Evolutionary conservation across 1,140 invertebrate genomes (phyloP), one percentile per base, ranked within the genome.

Genomic region (Leptonema lineaticorne): DNA sequence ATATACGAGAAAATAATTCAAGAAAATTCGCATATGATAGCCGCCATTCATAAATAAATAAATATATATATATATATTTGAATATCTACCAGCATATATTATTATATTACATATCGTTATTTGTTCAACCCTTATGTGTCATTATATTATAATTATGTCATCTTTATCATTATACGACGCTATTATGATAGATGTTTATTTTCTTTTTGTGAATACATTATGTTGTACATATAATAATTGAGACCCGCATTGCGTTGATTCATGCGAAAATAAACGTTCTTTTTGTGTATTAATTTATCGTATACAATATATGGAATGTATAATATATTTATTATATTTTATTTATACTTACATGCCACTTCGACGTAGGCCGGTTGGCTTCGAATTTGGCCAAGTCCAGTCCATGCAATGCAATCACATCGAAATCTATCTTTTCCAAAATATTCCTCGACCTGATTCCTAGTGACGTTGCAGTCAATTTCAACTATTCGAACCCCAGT

Each of bases 391-490:
- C 79, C 90, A 1, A 24, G 14, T 67, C 85, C 79, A 64, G 88
- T 87, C 91, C 92, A 94, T 0, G 94, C 94, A 69, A 92, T 85
- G 78, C 94, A 97, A 62, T 93, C 89, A 80, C 94, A 97, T 76
- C 91, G 90, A 81, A 89, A 93, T 74, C 92, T 92, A 41, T 93
- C 90, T 67, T 87, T 87, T 7, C 91, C 91, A 75, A 93, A 94
- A 78, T 91, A 95, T 76, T 95, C 93, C 71, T 96, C 93, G 33
- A 96, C 92, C 67, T 93, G 89, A 74, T 94, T 89, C 45, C 92
- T 85, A 8, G 91, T 92, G 41, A 96, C 88, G 77, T 94, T 92
- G 50, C 93, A 85, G 66, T 93, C 91, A 8, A 89, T 90, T 75
- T 95, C 92, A 68, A 94, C 86, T 68, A 93, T 90, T 69, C 92